These are phyloP conservation scores for Saxidomus purpurata DNA, from an alignment of 1,140 invertebrate species.

Conservation along the genomic window DNA sequence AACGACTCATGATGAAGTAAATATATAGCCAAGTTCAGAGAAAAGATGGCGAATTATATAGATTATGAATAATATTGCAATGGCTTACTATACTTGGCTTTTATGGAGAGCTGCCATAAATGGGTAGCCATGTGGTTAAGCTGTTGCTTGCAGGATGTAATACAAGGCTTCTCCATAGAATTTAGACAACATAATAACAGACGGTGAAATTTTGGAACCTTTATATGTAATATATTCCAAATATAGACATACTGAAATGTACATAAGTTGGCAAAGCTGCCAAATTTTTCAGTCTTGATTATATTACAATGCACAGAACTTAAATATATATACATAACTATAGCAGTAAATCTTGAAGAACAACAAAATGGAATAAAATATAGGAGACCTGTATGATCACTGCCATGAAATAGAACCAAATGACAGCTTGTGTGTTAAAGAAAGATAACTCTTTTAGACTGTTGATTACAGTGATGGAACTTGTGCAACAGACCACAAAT, in stretches of 20 bases:
- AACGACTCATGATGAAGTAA: constrained; percentile 56
- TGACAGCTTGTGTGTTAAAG: too few relatives aligned
- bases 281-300: background rate
- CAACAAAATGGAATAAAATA: too few relatives aligned
- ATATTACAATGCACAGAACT: background rate
- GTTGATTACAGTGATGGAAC: too few relatives aligned
- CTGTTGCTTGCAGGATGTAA: background rate
- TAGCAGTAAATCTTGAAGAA: too few relatives aligned
- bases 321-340: background rate
- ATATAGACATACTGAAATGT: constrained; percentile 4
- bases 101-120: constrained; percentile 26
- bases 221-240: constrained; percentile 18
- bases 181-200: constrained; percentile 11
- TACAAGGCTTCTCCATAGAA: background rate
- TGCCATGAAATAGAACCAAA: too few relatives aligned
- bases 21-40: constrained; percentile 44
- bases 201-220: constrained; percentile 29
- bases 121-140: background rate
- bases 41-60: constrained; percentile 64
- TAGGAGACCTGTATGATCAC: too few relatives aligned
- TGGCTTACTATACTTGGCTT: background rate
- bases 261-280: background rate
- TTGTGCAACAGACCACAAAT: too few relatives aligned
- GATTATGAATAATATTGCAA: constrained; percentile 63
- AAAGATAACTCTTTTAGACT: too few relatives aligned